Conservation (phyloP, 2,113 vertebrate species). For the Orycteropus afer region DNA sequence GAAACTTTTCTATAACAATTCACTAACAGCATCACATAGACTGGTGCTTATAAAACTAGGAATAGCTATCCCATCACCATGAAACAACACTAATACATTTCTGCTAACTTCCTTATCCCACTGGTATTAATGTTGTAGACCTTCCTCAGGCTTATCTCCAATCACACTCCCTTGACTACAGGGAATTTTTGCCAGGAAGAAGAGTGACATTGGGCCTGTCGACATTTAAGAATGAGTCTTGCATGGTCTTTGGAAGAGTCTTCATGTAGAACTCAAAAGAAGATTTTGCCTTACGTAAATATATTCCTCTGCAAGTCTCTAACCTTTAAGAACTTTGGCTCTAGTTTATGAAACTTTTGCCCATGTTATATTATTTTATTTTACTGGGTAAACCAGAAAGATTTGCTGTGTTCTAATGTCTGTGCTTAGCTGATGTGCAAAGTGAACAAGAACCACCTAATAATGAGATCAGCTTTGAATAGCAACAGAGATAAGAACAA, state of each 20-base stretch:
- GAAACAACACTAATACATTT: background rate
- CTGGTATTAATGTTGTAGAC: fast-evolving
- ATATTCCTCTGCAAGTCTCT: background rate
- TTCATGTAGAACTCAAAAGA: background rate
- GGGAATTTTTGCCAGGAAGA: background rate
- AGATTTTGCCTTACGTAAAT: background rate
- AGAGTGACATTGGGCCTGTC: background rate
- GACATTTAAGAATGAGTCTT: background rate
- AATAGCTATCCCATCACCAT: background rate
- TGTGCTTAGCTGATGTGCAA: background rate
- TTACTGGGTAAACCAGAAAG: background rate
- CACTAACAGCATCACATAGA: background rate
- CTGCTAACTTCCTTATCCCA: background rate
- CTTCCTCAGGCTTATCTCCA: background rate
- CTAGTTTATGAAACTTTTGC: background rate
- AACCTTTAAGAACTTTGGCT: background rate
- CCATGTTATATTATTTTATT: fast-evolving
- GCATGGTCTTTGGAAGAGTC: background rate
- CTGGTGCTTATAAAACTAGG: background rate
- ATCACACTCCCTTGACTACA: background rate
- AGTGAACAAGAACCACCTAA: background rate
- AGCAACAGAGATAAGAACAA: background rate
- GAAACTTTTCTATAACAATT: background rate
- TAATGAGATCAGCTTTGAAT: background rate
- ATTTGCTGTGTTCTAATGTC: background rate